These are phyloP conservation scores for Pheosia gnoma DNA, from an alignment of 2,888 invertebrate genomes.

Conservation along the genomic window DNA sequence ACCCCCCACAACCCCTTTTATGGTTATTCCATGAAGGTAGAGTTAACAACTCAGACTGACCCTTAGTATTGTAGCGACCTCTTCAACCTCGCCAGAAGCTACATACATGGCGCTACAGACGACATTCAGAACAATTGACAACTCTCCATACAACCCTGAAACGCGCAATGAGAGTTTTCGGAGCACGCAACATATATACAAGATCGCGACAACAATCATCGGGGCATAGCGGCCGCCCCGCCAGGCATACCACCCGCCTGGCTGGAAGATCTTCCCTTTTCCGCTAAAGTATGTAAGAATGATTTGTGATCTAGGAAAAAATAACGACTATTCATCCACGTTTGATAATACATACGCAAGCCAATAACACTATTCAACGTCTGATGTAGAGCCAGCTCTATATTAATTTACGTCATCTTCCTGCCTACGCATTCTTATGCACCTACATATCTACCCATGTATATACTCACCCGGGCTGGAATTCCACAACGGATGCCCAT, in stretches of 20 bases:
- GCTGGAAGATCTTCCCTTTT: too few relatives aligned
- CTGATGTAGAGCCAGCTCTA: not conserved
- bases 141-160: too few relatives aligned
- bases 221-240: too few relatives aligned
- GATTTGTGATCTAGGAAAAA: not conserved
- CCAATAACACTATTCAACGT: not conserved
- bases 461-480: not conserved
- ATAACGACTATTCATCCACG: not conserved
- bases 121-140: too few relatives aligned
- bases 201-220: too few relatives aligned
- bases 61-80: too few relatives aligned
- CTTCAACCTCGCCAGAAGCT: too few relatives aligned
- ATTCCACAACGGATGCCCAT: not conserved
- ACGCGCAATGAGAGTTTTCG: too few relatives aligned
- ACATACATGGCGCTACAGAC: too few relatives aligned
- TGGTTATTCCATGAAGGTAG: not conserved
- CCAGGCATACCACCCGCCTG: too few relatives aligned
- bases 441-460: not conserved
- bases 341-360: not conserved
- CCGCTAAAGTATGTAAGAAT: not conserved
- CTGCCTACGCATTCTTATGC: not conserved
- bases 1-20: too few relatives aligned
- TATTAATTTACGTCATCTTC: constrained; percentile 1
- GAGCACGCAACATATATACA: too few relatives aligned
- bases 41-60: not conserved